Evolutionary conservation across 2,888 invertebrate species (phyloP), one percentile per base, ranked within the genome.

Genomic region (Syritta pipiens): DNA sequence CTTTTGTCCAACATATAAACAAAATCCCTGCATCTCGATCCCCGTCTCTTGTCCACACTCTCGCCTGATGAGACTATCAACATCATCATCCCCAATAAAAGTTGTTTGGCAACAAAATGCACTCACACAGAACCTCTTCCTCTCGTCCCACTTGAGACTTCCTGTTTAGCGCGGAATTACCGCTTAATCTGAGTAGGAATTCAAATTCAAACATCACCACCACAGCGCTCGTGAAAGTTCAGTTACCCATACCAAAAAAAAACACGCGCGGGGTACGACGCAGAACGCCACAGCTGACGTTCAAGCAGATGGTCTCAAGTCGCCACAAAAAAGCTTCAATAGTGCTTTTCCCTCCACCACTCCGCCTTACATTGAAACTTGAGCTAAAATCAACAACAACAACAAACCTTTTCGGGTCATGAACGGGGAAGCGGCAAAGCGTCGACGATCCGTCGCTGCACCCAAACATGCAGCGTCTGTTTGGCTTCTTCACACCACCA

Each of bases 391-490:
- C 7, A 37, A 14, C 6, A 17, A 7, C n/a, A n/a, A 14, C 14
- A 37, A 37, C 86, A 83, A 40, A 86, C 86, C 86, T 85, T 60
- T 81, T 77, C 7, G 46, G 46, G 82, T 86, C 86, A 44, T 86
- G 84, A 4, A 86, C 82, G 55, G 86, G 86, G 68, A 86, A 86
- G 2, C 85, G 86, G 28, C 86, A 85, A 69, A 86, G 74, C 46
- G 85, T 85, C 30, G 81, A 49, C 26, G 83, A 81, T 48, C 68
- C 83, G 20, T 76, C 84, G 30, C 48, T 68, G 57, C 86, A 86
- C 26, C 85, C 86, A 82, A 84, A 84, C 20, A 85, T 81, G 57
- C 86, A 86, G 3, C 81, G 83, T 68, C 86, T 83, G 17, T 53
- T 51, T 10, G 57, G 7, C 44, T 75, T 81, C 40, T n/a, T 65